A percentile compares a stretch with the other conserved stretches of the same genome.
Conservation (phyloP, 2,888 invertebrate species). For the Drosophila falleni region DNA sequence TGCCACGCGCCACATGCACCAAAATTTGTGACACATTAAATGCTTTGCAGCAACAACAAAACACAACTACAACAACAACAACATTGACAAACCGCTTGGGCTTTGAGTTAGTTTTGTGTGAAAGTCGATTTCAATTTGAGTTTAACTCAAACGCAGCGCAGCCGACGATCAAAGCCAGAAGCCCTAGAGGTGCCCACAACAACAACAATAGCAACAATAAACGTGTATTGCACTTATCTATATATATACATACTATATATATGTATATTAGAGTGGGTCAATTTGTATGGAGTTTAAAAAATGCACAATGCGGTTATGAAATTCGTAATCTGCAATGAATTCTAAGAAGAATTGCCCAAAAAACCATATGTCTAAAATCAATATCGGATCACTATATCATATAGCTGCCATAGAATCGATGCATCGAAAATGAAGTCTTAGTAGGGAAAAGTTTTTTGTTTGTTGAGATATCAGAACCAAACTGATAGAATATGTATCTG, state of each 20-base stretch:
- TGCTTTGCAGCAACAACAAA: conserved; percentile 10
- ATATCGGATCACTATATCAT: too few species aligned
- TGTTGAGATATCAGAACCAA: too few species aligned
- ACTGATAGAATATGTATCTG: too few species aligned
- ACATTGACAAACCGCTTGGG: conserved; percentile 14
- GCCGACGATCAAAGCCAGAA: conserved; percentile 51
- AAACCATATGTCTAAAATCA: too few species aligned
- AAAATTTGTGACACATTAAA: conserved; percentile 51
- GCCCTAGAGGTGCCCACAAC: conserved; percentile 57
- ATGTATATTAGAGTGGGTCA: neutral
- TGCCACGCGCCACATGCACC: conserved; percentile 34
- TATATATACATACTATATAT: neutral
- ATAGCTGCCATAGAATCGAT: too few species aligned
- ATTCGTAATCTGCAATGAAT: too few species aligned
- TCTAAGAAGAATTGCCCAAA: too few species aligned
- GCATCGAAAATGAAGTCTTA: too few species aligned
- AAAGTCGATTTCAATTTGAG: conserved; percentile 54
- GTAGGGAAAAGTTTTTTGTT: too few species aligned
- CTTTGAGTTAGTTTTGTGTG: conserved; percentile 42
- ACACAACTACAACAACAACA: conserved; percentile 4
- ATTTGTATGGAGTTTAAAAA: too few species aligned
- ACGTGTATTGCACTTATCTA: too few species aligned
- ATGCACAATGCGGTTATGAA: too few species aligned
- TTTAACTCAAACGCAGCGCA: conserved; percentile 49
- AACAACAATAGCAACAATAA: conserved; percentile 2